These are phyloP conservation scores for Aythya baeri DNA, from an alignment of 2,113 vertebrate genomes.

Conservation along the genomic window DNA sequence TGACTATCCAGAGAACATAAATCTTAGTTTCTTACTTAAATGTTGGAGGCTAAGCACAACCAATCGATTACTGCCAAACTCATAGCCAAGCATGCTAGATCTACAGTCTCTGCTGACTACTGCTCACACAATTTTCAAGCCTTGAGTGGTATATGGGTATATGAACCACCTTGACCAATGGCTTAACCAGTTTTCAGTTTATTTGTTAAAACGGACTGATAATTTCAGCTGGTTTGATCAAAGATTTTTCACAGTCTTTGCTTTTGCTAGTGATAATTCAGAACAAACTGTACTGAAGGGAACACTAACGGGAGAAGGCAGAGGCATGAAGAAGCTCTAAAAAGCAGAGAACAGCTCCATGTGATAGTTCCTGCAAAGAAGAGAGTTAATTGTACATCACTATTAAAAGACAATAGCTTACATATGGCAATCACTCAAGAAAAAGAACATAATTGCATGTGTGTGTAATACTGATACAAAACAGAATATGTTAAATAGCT, in stretches of 20 bases:
- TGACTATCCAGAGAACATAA: background rate
- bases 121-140: background rate
- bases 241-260: background rate
- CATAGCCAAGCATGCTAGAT: background rate
- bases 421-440: background rate
- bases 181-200: background rate
- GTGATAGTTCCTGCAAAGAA: background rate
- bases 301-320: background rate
- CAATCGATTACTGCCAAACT: background rate
- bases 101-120: background rate
- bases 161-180: background rate
- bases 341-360: background rate
- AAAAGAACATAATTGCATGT: background rate
- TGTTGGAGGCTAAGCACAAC: background rate
- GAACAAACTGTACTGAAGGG: background rate
- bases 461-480: background rate
- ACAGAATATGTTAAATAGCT: background rate
- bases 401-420: background rate
- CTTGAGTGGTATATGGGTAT: background rate
- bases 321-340: background rate
- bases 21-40: background rate
- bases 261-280: background rate
- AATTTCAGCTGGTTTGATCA: background rate
- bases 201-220: background rate
- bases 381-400: background rate